Percentiles rank a stretch among this genome's conserved stretches.
These are phyloP conservation scores for Ptiloglossa arizonensis DNA, from an alignment of 1,140 invertebrate species.

Conservation along the genomic window DNA sequence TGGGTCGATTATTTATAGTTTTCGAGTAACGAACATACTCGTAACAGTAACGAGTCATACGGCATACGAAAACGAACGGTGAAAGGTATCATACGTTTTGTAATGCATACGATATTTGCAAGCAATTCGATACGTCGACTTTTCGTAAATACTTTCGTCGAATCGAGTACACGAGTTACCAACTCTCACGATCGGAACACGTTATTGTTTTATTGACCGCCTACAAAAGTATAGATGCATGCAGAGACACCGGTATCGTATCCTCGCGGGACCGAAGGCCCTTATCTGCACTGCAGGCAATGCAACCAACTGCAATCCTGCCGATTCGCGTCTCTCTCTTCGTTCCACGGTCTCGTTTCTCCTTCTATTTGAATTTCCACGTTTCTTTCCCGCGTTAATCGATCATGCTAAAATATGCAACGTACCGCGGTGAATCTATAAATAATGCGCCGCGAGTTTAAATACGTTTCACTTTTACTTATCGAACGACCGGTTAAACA, in stretches of 20 bases:
- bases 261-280: conserved; percentile 42
- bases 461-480: background rate
- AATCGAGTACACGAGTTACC: background rate
- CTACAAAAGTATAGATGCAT: conserved; percentile 7
- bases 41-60: no score
- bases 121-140: background rate
- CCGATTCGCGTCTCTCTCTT: conserved; percentile 25
- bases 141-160: background rate
- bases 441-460: background rate
- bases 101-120: background rate
- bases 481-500: background rate
- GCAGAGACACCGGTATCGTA: conserved; percentile 5
- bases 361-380: background rate
- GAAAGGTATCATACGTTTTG: background rate
- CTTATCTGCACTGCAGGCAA: conserved; percentile 63
- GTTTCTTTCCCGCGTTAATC: background rate
- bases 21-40: no score
- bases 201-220: conserved; percentile 25
- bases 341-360: background rate
- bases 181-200: conserved; percentile 1
- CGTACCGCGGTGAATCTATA: background rate
- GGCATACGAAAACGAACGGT: background rate
- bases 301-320: conserved; percentile 40
- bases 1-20: no score
- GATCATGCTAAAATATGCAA: background rate